Evolutionary conservation across 2,888 invertebrate species (phyloP), one percentile per base, ranked within the genome.

Genomic region (Diarsia brunnea): DNA sequence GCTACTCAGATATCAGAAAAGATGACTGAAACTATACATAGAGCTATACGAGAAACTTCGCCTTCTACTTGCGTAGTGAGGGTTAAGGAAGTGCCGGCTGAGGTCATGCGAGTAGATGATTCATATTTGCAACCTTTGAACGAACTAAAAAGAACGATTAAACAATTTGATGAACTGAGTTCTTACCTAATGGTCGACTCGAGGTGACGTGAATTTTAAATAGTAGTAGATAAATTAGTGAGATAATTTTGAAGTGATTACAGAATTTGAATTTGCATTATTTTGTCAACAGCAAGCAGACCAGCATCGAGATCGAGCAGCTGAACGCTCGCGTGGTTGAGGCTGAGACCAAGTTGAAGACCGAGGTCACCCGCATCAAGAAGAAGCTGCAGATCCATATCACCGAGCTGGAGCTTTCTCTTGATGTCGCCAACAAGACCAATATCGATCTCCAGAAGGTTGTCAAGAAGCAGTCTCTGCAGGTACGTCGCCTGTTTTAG

Each of bases 351-450:
- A 98, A 98, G 95, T 97, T 99, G 95, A 99, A 99, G 97, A 98
- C 99, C 91, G 99, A 99, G 96, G 98, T 99, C 76, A 97, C 98
- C 87, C 98, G 99, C 97, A 98, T 99, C 97, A 99, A 99, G 98
- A 99, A 99, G 99, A 99, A 99, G 98, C 97, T 99, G 95, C 99
- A 99, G 97, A 98, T 99, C 94, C 99, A 99, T 93, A 99, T 99
- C 96, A 99, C 99, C 91, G 99, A 99, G 96, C 97, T 99, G 93
- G 99, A 99, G 96, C 98, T 99, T 97, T 98, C 99, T 75, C 97
- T 99, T 96, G 99, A 99, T 97, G 98, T 99, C 90, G 98, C 99
- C 97, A 99, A 99, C 97, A 99, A 99, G 97, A 99, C 98, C 97
- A 99, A 99, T 97, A 98, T 99, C 93, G 99, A 99, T 94, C 97